Percentiles rank a stretch among this genome's conserved stretches.
phyloP scores from a whole-genome alignment of 2,113 vertebrate genomes.

The Erythrolamprus reginae region DNA sequence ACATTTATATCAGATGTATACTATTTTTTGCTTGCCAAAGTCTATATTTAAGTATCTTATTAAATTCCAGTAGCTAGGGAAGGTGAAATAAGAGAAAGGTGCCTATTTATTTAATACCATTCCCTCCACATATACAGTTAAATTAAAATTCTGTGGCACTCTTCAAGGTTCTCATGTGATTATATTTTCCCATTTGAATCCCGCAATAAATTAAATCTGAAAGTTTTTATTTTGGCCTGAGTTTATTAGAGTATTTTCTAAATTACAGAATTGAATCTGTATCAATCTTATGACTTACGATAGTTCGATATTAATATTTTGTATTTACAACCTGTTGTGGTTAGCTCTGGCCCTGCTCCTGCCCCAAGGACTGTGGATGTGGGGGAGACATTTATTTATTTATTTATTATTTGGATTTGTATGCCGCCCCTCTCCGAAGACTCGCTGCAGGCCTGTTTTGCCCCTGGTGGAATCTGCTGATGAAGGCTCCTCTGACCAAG shows the following conservation, averaged over 20 bases:
- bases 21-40: not conserved
- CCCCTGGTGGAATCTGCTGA: too few species aligned
- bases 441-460: too few species aligned
- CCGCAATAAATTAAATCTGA: not conserved
- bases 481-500: too few species aligned
- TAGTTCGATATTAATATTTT: constrained; percentile 14
- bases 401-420: too few species aligned
- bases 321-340: constrained; percentile 40
- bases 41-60: not conserved
- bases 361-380: too few species aligned
- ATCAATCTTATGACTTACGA: not conserved
- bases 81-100: not conserved
- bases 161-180: not conserved
- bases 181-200: not conserved
- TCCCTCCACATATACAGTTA: not conserved
- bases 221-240: not conserved
- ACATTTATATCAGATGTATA: not conserved
- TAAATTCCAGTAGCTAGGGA: not conserved
- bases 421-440: too few species aligned
- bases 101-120: not conserved
- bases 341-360: too few species aligned
- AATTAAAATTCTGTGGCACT: not conserved
- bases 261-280: not conserved
- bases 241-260: not conserved
- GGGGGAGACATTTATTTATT: too few species aligned